A percentile compares a stretch with the other conserved stretches of the same genome.
These are phyloP conservation scores for Acropternis orthonyx DNA, from an alignment of 2,797 vertebrate genomes.

Conservation along the genomic window DNA sequence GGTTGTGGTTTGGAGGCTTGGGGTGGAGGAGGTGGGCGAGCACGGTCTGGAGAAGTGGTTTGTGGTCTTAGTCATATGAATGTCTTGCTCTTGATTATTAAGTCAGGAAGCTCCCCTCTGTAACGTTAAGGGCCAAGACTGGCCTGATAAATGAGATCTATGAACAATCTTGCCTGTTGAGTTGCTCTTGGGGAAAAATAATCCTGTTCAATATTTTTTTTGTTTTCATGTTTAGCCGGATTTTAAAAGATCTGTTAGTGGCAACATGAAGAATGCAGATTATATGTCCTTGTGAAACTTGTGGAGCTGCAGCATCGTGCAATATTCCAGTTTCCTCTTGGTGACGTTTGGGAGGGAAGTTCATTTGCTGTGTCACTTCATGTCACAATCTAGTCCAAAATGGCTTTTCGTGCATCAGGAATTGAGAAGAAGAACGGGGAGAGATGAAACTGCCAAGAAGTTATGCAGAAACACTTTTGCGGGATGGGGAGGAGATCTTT, in stretches of 20 bases:
- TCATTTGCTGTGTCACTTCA: conserved; percentile 14
- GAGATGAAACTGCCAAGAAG: neutral
- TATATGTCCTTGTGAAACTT: neutral
- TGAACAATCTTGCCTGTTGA: rapidly evolving
- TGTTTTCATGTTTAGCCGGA: neutral
- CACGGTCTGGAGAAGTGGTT: neutral
- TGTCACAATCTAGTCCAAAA: conserved; percentile 26
- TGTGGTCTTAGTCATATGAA: neutral
- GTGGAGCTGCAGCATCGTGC: neutral
- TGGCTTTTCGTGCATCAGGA: neutral
- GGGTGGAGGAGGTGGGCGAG: neutral
- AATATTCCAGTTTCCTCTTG: neutral
- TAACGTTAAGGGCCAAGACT: neutral
- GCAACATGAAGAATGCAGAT: neutral
- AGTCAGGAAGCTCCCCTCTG: neutral
- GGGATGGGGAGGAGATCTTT: neutral
- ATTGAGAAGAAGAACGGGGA: neutral
- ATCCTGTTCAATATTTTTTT: neutral
- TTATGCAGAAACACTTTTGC: neutral
- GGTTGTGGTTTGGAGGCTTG: neutral
- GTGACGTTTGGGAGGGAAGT: conserved; percentile 26
- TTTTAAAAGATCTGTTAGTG: neutral
- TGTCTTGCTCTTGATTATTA: neutral
- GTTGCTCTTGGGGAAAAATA: neutral
- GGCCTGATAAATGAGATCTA: neutral